Evolutionary conservation across 2,113 vertebrate species (phyloP).

Genomic region (Platysteira castanea): DNA sequence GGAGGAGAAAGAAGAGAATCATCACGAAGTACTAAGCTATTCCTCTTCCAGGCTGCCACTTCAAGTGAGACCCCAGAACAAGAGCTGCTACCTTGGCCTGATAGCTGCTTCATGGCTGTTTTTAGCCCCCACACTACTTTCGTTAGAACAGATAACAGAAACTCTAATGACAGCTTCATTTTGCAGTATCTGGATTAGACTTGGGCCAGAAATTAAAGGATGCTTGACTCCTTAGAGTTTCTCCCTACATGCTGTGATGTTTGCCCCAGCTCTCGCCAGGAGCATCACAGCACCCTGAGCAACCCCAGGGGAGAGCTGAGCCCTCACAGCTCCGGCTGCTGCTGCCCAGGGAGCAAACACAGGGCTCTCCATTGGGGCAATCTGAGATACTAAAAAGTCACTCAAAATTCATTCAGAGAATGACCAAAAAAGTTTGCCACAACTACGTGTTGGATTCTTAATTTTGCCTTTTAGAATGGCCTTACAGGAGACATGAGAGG

Average conservation of each 20-base stretch:
- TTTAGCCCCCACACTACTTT: background rate
- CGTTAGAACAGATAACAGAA: background rate
- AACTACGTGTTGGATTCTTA: background rate
- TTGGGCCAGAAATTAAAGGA: background rate
- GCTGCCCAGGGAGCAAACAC: background rate
- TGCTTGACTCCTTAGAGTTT: background rate
- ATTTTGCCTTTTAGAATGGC: background rate
- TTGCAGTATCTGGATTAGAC: background rate
- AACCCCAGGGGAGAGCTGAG: background rate
- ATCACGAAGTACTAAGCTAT: background rate
- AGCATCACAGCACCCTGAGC: fast-evolving
- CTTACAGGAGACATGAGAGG: background rate
- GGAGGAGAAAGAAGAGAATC: background rate
- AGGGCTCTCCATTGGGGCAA: background rate
- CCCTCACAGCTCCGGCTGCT: background rate
- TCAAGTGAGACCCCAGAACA: background rate
- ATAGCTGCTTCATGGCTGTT: background rate
- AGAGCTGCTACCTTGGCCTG: background rate
- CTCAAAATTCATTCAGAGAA: background rate
- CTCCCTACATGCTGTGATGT: background rate
- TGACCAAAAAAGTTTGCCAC: background rate
- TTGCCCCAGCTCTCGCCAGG: background rate
- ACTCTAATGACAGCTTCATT: background rate
- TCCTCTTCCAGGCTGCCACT: background rate
- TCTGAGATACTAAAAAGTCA: background rate